Evolutionary conservation across 2,797 vertebrate species (phyloP).

Genomic region (Apogon hyalosoma): DNA sequence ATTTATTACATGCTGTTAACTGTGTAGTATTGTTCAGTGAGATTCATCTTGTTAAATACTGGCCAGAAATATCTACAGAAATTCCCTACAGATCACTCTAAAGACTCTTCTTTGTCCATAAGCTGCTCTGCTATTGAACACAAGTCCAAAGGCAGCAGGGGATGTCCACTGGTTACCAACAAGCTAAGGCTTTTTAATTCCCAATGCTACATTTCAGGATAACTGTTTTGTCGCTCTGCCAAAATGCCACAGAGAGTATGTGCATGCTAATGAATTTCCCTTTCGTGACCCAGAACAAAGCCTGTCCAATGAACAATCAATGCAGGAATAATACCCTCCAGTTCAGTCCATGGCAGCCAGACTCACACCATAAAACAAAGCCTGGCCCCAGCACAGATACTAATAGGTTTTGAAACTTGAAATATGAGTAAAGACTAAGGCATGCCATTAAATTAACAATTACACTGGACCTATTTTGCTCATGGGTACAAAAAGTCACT

Average conservation of each 20-base stretch:
- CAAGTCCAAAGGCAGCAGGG: conserved; percentile 20
- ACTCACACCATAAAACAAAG: conserved; percentile 59
- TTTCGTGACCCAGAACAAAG: conserved; percentile 56
- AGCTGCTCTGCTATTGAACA: conserved; percentile 41
- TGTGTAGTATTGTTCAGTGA: neutral
- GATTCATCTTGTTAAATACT: conserved; percentile 7
- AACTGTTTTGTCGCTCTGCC: conserved; percentile 61
- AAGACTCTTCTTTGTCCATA: conserved; percentile 19
- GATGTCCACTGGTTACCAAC: conserved; percentile 46
- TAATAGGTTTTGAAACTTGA: conserved; percentile 56
- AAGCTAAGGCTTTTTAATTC: conserved; percentile 57
- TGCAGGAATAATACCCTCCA: conserved; percentile 55
- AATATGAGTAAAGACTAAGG: conserved; percentile 43
- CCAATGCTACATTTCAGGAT: conserved; percentile 57
- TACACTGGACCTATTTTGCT: conserved; percentile 39
- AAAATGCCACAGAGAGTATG: conserved; percentile 69
- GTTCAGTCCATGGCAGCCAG: conserved; percentile 50
- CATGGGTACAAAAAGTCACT: conserved; percentile 53
- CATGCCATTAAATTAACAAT: conserved; percentile 46
- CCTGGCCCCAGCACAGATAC: conserved; percentile 39
- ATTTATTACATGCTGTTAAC: conserved; percentile 5
- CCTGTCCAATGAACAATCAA: conserved; percentile 55
- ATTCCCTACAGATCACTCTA: conserved; percentile 9
- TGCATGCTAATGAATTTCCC: conserved; percentile 72
- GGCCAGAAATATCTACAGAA: neutral